Base-by-base conservation (phyloP, 2,797 vertebrate species). In the Alauda arvensis region DNA sequence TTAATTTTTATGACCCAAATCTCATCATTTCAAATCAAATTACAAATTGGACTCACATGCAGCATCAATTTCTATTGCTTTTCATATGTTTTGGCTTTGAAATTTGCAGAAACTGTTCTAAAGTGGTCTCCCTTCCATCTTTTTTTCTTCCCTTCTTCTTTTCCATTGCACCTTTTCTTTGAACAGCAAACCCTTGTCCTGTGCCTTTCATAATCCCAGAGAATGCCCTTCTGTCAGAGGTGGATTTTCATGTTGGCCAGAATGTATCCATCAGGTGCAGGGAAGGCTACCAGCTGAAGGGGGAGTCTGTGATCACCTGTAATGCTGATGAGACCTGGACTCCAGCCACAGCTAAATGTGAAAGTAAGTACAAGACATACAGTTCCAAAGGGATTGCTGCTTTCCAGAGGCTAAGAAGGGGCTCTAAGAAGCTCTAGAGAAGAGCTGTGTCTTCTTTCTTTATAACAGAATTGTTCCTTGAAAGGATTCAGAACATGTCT, bases 241-340 rank as follows among this genome's bases (percentile, higher is more conserved):
- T 94, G 70, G 96, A 96, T 83, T 99, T 99, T 93, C 96, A 96
- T 4, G 98, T 99, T 5, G 98, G 98, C 39, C 98, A 98, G 96
- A 98, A 98, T 0, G 81, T 98, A 46, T 97, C 97, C 11, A 96
- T 99, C 92, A 96, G 88, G 89, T 99, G 99, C 80, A 98, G 98
- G 61, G 98, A 98, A 96, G 99, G 99, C 72, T 98, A 98, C 90
- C 96, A 97, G 61, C 97, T 98, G 60, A 98, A 95, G 89, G 98
- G 98, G 14, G 91, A 96, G 14, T 97, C 97, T 48, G 87, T 96
- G 87, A 97, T 99, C 89, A 98, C 96, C 69, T 99, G 99, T 95
- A 98, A 96, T 60, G 96, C 97, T 3, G 99, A 99, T 74, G 98
- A 98, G 96, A 99, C 97, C 6, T 99, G 99, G 99, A 99, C 97